phyloP scores from a whole-genome alignment of 1,140 invertebrate species.

The Panonychus citri region DNA sequence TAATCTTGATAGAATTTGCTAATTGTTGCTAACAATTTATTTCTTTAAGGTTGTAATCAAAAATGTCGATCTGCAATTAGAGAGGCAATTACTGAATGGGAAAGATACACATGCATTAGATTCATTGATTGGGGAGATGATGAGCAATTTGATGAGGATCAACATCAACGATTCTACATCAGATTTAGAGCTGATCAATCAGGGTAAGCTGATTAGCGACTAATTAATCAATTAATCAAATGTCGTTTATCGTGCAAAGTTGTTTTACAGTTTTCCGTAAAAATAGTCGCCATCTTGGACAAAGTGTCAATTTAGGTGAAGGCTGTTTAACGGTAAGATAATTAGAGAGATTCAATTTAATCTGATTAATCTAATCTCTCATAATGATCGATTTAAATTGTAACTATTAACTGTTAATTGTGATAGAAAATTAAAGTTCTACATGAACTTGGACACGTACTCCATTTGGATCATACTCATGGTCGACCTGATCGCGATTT shows the following conservation, averaged over 20 bases:
- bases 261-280: not conserved
- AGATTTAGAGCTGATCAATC: not conserved
- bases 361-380: not conserved
- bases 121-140: not conserved
- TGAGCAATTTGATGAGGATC: not conserved
- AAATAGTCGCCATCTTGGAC: not conserved
- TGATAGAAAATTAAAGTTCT: not conserved
- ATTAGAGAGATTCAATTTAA: not conserved
- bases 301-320: not conserved
- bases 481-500: not conserved
- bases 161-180: not conserved
- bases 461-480: not conserved
- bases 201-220: not conserved
- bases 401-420: not conserved
- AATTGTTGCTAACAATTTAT: not conserved
- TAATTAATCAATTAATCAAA: not conserved
- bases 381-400: not conserved
- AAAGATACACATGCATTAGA: not conserved
- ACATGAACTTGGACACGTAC: not conserved
- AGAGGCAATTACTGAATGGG: not conserved
- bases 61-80: not conserved
- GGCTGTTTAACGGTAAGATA: not conserved
- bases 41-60: not conserved
- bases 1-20: no score
- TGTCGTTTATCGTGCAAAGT: not conserved